Evolutionary conservation across 2,797 vertebrate genomes (phyloP).

Genomic region (Delichon dasypus): DNA sequence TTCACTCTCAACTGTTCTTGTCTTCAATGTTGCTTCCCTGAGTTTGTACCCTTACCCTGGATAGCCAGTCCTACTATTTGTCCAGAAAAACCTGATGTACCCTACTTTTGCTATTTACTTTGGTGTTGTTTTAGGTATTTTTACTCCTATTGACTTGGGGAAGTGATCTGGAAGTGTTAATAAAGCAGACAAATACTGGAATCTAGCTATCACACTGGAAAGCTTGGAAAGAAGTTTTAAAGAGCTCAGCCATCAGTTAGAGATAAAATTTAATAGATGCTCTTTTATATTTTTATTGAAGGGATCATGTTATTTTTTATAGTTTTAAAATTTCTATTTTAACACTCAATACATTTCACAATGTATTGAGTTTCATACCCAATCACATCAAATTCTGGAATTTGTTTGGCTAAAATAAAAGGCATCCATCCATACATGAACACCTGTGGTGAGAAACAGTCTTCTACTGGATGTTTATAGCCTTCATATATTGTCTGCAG

Average conservation of each 20-base stretch:
- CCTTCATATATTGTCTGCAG: background rate
- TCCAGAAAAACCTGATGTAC: background rate
- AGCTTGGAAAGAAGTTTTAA: background rate
- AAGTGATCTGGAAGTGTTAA: background rate
- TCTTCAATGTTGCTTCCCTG: background rate
- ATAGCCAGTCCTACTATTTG: background rate
- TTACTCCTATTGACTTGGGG: background rate
- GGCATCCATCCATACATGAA: background rate
- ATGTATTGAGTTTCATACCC: background rate
- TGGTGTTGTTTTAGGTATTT: rapidly evolving
- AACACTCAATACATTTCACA: background rate
- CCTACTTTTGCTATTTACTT: background rate
- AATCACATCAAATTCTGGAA: background rate
- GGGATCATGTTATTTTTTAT: background rate
- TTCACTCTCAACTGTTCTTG: background rate
- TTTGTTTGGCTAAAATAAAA: background rate
- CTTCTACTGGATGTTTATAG: background rate
- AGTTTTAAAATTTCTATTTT: background rate
- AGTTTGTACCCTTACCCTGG: background rate
- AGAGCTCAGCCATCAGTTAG: background rate
- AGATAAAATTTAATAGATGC: background rate
- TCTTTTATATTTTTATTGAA: background rate
- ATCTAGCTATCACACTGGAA: background rate
- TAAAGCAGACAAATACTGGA: background rate
- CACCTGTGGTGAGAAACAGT: background rate